Base-by-base conservation (phyloP, 2,888 invertebrate genomes). In the Serripes groenlandicus region DNA sequence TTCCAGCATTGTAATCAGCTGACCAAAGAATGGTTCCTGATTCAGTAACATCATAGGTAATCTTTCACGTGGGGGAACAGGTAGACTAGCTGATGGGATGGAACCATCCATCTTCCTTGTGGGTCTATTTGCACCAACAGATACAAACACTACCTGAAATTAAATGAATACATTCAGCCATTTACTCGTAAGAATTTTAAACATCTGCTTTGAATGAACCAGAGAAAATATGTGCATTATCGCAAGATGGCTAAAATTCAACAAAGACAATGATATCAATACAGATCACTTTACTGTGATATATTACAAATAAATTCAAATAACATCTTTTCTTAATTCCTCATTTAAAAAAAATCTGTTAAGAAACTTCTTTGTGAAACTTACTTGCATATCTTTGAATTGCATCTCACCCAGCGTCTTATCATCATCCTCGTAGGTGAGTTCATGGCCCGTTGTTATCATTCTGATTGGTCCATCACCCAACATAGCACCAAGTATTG, bases 361-460 rank as follows among this genome's bases (percentile, higher is more conserved):
- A 42, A 18, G n/a, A n/a, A n/a, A n/a, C n/a, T n/a, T n/a, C n/a
- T n/a, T n/a, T n/a, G n/a, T n/a, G n/a, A 26, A 7, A 62, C 60
- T 21, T 68, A 97, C 97, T 96, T 98, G 98, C 93, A 97, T 97
- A 94, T 99, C 98, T 94, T 98, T 99, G 93, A 98, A 98, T 30
- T 98, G 98, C 96, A 98, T 97, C 94, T 98, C 98, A 54, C 97
- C 97, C 1, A 98, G 95, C 1, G 97, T 97, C 89, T 98, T 97
- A 93, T 98, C 98, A 93, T 99, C 98, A 90, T 97, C 97, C 91
- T 99, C 98, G 3, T 97, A 97, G 0, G 97, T 97, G 9, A 99
- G 95, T 93, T 99, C 99, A 94, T 98, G 98, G 0, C 98, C 98
- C 84, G 95, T 94, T 0, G 98, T 98, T 87, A 98, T 98, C 96